Conservation (phyloP, 2,113 vertebrate species). For the Cyrtonyx montezumae region DNA sequence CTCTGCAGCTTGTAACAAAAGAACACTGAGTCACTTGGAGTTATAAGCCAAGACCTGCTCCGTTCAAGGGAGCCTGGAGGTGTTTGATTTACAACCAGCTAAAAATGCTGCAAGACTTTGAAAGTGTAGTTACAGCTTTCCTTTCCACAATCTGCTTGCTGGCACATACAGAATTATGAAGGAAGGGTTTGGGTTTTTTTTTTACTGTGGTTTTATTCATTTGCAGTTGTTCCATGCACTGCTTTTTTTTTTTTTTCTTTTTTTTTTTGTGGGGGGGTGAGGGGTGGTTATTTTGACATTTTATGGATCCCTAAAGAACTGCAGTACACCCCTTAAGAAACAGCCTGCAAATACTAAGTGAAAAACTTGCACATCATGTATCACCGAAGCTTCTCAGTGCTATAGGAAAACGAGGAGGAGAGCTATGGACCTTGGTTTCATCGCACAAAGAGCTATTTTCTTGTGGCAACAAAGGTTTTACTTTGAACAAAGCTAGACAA, state of each 20-base stretch:
- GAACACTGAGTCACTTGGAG: not conserved
- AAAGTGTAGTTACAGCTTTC: slow-evolving; percentile 5
- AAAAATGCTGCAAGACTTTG: slow-evolving; percentile 18
- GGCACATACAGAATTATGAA: not conserved
- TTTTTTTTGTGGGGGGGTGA: not conserved
- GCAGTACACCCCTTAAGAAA: not conserved
- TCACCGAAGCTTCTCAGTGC: not conserved
- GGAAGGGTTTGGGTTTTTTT: not conserved
- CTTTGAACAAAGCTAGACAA: not conserved
- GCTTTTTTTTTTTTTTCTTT: not conserved
- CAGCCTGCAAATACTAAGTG: not conserved
- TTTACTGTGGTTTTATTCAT: slow-evolving; percentile 26
- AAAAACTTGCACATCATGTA: not conserved
- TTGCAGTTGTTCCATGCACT: not conserved
- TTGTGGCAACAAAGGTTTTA: not conserved
- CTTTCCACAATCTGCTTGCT: slow-evolving; percentile 1
- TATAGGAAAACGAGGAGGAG: not conserved
- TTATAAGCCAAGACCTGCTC: not conserved
- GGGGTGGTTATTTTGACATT: not conserved
- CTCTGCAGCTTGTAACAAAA: not conserved
- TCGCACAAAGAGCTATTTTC: not conserved
- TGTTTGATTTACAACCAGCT: slow-evolving; percentile 45
- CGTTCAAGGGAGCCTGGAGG: not conserved
- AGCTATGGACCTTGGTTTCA: not conserved
- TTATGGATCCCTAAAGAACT: not conserved